Evolutionary conservation across 2,888 invertebrate species (phyloP).

Genomic region (Bhutanitis thaidina): DNA sequence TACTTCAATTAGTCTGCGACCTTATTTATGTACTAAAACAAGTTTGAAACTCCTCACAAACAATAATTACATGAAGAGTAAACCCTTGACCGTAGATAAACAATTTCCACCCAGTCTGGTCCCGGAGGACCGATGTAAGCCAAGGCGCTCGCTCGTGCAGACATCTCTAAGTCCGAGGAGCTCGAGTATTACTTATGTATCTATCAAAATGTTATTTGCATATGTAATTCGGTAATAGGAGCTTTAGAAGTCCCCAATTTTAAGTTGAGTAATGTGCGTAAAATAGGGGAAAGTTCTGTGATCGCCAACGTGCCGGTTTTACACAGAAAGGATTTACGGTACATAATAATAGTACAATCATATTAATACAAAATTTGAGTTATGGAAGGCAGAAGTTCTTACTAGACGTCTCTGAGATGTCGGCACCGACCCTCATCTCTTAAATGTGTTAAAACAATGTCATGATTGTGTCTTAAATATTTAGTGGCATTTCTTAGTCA

Average conservation of each 20-base stretch:
- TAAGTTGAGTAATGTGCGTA: neutral
- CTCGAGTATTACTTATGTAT: slow-evolving; percentile 45
- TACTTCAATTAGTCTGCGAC: neutral
- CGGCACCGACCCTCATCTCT: no score
- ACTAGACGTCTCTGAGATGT: no score
- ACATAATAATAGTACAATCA: no score
- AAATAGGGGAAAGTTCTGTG: neutral
- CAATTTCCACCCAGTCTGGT: slow-evolving; percentile 1
- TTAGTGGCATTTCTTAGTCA: no score
- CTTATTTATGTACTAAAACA: neutral
- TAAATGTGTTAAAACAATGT: no score
- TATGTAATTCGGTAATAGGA: slow-evolving; percentile 48
- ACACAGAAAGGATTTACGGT: no score
- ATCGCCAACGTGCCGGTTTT: neutral
- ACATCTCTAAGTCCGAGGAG: slow-evolving; percentile 1
- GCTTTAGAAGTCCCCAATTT: neutral
- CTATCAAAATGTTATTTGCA: slow-evolving; percentile 60
- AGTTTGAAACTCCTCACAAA: neutral
- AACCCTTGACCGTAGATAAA: neutral
- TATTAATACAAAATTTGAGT: no score
- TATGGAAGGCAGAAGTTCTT: no score
- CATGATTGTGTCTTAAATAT: no score
- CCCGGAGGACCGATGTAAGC: slow-evolving; percentile 1
- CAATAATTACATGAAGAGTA: slow-evolving; percentile 1
- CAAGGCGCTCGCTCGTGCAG: neutral